Base-by-base conservation (phyloP, 2,888 invertebrate species). In the Drosophila paramelanica region DNA sequence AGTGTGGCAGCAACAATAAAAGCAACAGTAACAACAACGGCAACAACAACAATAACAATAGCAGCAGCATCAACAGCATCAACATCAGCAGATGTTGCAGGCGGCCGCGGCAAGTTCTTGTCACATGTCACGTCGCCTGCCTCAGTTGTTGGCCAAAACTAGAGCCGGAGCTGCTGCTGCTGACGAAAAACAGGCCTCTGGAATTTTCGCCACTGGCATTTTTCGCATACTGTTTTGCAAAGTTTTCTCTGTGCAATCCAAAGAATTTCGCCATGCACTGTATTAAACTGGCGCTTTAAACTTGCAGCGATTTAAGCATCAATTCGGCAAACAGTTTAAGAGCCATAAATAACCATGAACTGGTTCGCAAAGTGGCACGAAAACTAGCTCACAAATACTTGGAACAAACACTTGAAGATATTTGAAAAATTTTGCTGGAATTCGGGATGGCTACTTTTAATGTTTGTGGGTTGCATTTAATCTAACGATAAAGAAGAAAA, bases 61-160 rank as follows among this genome's bases (percentile, higher is more conserved):
- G 6, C 43, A 53, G 10, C 49, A 52, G n/a, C 42, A 33, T 20
- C 20, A 57, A n/a, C 45, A 64, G 8, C 17, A 61, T 4, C 38
- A 55, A 27, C 61, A 77, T 33, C 77, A 73, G 68, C 83, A 79
- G 84, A 71, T 88, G 87, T 67, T 80, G 80, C 87, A 82, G 60
- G 62, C 79, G 67, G 70, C 66, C 86, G 82, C 79, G 82, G 88
- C 82, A 83, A 83, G 77, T 81, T 88, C 87, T 88, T 88, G 83
- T 88, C 84, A 85, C 81, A 83, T 88, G 84, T 85, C 84, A 85
- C 89, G 86, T 86, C 75, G 88, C 70, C 81, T 56, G 74, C 69
- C 56, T 55, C 74, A 43, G 53, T 42, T 55, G 23, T 10, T 50
- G 53, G 56, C 45, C 52, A 47, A 51, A 43, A 42, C 38, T 23